Evolutionary conservation across 2,113 vertebrate genomes (phyloP), one percentile per base, ranked within the genome.

Genomic region (Phaethornis superciliosus): DNA sequence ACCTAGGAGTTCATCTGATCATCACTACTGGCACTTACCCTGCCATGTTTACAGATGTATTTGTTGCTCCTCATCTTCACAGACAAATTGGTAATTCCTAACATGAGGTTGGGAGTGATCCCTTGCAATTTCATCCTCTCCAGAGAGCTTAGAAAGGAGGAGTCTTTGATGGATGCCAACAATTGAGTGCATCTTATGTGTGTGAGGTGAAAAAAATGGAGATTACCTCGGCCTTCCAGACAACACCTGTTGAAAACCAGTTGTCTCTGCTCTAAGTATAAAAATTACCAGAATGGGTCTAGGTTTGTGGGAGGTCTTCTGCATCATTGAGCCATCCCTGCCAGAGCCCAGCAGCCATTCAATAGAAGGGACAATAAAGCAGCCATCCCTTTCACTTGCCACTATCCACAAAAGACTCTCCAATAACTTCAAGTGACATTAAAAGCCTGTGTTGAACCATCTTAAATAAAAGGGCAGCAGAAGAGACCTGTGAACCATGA

Each of bases 351-450:
- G 32, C 54, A 64, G 40, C 1, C 18, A 19, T 32, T 37, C 32
- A 27, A 5, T 0, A 60, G 33, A 24, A 65, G 4, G 3, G 0
- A 44, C 23, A 9, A 4, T 20, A 21, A 76, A 85, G 6, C 9
- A 72, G 18, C 4, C 54, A 42, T n/a, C 32, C 44, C 6, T 80
- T 54, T 40, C 15, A 33, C 14, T 35, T 35, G 5, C 27, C 11
- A 18, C 1, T 6, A 86, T 22, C 7, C 47, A 74, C 4, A 1
- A 27, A 65, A 70, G 20, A 16, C 10, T 69, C 52, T 5, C 4
- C 24, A 46, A 5, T 4, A 21, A 9, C 40, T 80, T 76, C 46
- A 81, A 33, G 4, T 69, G 54, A n/a, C n/a, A 30, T 12, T 52
- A 56, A 64, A 84, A 74, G 6, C 28, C 28, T 74, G 22, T 5